Base-by-base conservation (phyloP, 2,888 invertebrate species). In the Tinea trinotella region DNA sequence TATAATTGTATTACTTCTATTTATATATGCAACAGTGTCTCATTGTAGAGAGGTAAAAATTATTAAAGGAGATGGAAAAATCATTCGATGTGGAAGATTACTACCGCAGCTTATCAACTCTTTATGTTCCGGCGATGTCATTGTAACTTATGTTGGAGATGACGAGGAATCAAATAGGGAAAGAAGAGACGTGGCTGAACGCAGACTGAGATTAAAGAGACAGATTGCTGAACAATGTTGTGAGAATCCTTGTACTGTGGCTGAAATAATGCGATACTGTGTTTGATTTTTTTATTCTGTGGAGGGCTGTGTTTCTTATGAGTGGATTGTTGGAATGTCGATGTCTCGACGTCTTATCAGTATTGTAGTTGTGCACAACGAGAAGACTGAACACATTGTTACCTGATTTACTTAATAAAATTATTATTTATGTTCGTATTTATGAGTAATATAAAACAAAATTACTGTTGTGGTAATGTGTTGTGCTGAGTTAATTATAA, bases 181-280 rank as follows among this genome's bases (percentile, higher is more conserved):
- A 18, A 53, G 20, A 12, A 53, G 22, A 15, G 40, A 13, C 5
- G 19, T 13, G 3, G 10, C 20, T 12, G 22, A n/a, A n/a, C n/a
- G 40, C 6, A 10, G 6, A 6, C 19, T 67, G 50, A 67, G 77
- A 55, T 55, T 69, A 18, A 75, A 66, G 58, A 65, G 77, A 50
- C 73, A 72, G 57, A 61, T 82, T 2, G 74, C 62, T 0, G 70
- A 77, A 36, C 73, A 79, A 56, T 84, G 84, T 60, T 84, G 84
- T 56, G 55, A 64, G 1, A 64, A 61, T 9, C 61, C 78, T 0
- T 84, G 84, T 55, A 70, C 76, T 0, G 62, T 83, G 10, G 64
- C 73, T 1, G 70, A 81, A 57, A 60, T 84, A n/a, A 59, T 81
- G 12, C 66, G 76, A 40, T 83, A 81, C 57, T 84, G 84, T 59